These are phyloP conservation scores for Fregetta grallaria DNA, from an alignment of 2,113 vertebrate genomes.

Conservation along the genomic window DNA sequence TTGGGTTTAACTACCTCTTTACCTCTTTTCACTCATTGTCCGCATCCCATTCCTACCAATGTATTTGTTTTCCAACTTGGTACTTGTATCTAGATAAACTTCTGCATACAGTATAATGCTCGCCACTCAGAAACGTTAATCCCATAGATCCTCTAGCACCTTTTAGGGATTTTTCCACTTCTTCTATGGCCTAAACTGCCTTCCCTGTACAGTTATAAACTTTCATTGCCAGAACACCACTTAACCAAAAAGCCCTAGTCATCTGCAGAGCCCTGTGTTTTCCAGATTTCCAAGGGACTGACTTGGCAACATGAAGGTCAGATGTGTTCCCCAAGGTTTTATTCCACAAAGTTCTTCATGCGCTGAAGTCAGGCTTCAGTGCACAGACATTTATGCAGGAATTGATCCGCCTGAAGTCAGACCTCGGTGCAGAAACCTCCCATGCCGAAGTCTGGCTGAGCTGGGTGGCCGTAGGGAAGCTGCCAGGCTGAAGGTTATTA, in stretches of 20 bases:
- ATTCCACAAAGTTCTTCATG: not conserved
- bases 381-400: not conserved
- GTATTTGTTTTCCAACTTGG: not conserved
- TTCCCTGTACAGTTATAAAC: constrained; percentile 39
- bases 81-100: not conserved
- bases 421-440: not conserved
- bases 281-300: not conserved
- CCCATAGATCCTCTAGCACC: not conserved
- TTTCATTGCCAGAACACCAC: not conserved
- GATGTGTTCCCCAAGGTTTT: not conserved
- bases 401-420: not conserved
- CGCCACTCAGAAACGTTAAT: not conserved
- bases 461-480: not conserved
- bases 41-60: not conserved
- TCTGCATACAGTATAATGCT: not conserved
- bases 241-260: not conserved
- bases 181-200: not conserved
- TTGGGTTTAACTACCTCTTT: not conserved
- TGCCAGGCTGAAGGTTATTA: not conserved
- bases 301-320: not conserved
- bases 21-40: not conserved
- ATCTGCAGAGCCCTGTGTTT: not conserved
- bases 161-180: not conserved
- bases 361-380: not conserved
- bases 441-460: not conserved